A percentile compares a stretch with the other conserved stretches of the same genome.
Evolutionary conservation across 92 coral and sea anemone species (phyloP).

Genomic region (Epizoanthus scotinus): DNA sequence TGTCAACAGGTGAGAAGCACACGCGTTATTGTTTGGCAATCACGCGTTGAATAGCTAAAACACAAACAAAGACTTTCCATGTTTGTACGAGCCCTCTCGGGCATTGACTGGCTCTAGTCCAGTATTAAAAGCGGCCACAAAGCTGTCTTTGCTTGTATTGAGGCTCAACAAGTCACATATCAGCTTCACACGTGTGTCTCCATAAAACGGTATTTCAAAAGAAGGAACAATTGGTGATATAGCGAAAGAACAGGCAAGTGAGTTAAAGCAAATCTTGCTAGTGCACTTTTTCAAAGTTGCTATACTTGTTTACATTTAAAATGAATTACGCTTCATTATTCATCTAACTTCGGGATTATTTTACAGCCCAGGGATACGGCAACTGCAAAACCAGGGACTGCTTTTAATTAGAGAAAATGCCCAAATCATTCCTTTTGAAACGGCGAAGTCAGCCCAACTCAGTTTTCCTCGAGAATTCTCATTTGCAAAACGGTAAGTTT

Average conservation of each 20-base stretch:
- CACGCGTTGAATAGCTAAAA: constrained; percentile 41
- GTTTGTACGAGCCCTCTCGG: constrained; percentile 25
- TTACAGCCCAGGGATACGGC: not conserved
- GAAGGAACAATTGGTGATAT: constrained; percentile 15
- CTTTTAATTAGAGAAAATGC: constrained; percentile 1
- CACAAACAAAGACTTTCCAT: constrained; percentile 33
- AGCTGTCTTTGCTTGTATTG: constrained; percentile 30
- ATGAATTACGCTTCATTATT: constrained; percentile 12
- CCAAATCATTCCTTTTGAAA: constrained; percentile 29
- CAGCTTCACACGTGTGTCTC: constrained; percentile 36
- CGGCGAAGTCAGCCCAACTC: constrained; percentile 11
- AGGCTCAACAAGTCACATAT: constrained; percentile 39
- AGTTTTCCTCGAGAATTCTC: constrained; percentile 8
- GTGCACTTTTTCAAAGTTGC: not conserved
- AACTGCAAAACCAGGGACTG: not conserved
- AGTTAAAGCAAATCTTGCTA: not conserved
- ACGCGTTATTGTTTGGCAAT: constrained; percentile 41
- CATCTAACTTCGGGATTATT: constrained; percentile 14
- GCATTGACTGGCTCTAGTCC: constrained; percentile 25
- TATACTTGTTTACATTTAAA: not conserved
- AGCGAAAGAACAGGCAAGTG: constrained; percentile 47
- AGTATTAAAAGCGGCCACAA: constrained; percentile 39
- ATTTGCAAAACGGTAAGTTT: constrained; percentile 23
- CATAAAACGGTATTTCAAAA: constrained; percentile 16
- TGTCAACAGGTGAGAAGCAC: constrained; percentile 42